Evolutionary conservation across 2,888 invertebrate genomes (phyloP), one percentile per base, ranked within the genome.

Genomic region (Hirtodrosophila duncani): DNA sequence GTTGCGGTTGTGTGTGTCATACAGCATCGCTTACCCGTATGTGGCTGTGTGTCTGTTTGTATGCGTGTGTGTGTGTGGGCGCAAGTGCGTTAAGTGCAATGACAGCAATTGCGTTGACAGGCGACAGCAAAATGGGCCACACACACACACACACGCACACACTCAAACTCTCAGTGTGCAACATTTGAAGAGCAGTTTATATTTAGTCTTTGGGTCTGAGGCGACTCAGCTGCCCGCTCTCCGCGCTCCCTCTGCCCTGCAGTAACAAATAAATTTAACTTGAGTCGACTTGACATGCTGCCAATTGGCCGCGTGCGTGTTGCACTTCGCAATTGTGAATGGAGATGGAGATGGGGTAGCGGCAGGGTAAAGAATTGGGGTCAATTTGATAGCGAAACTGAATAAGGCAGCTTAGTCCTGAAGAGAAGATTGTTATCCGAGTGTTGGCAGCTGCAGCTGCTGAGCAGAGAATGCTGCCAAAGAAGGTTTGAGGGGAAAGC

Each of bases 41-140:
- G 5, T 16, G 6, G 26, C 48, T 5, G 4, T 13, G n/a, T n/a
- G n/a, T 9, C 13, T 14, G 11, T 14, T 23, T 38, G 0, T 24
- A 5, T 17, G 11, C 7, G 20, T 9, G 37, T 36, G 37, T 16
- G 41, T 30, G 46, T 36, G 53, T 45, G 60, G 64, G 59, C 51
- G 77, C 61, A 64, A 68, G 74, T 74, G 78, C 74, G 69, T 77
- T 68, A 80, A 80, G 81, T 80, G 80, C 78, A 74, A 55, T 79
- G 71, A 75, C 71, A 70, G 62, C 66, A 61, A 77, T 65, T 74
- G 68, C 63, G 72, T 56, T 75, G 77, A 70, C 80, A 72, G 59
- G 56, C 67, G 39, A 41, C n/a, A 20, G 64, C 59, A 57, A 57
- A 63, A 63, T 79, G 68, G 65, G 45, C 36, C 77, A 53, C 62